Evolutionary conservation across 2,113 vertebrate species (phyloP), one percentile per base, ranked within the genome.

Genomic region (Muscicapa adusta): DNA sequence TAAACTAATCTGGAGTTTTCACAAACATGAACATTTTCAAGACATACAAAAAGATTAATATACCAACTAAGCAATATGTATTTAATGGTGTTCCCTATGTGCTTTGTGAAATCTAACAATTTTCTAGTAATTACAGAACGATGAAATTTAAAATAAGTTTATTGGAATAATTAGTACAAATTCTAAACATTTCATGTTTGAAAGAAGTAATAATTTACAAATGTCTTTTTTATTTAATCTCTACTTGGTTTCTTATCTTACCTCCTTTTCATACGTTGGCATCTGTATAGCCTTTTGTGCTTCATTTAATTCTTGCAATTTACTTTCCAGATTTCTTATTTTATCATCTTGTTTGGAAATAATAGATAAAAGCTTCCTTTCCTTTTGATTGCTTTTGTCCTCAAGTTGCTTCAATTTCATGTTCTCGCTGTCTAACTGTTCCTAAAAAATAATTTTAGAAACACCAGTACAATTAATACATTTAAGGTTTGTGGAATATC

Each of bases 281-380:
- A 68, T 73, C 23, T 88, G 74, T 45, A 45, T 70, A 67, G 58
- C 83, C 80, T 91, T 85, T 77, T 95, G 91, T 70, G 90, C 92
- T 95, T 96, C 89, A 57, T 72, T 96, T 51, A 92, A 70, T 89
- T 96, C 91, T 96, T 97, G 97, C 60, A 97, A 77, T 89, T 83
- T 94, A 62, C 77, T 97, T 97, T 94, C 97, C 91, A 98, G 86
- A 54, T 90, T 62, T 78, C 84, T 94, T 89, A 98, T 94, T 97
- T 97, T 77, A 86, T 97, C 93, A 48, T 97, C 97, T 97, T 97
- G 96, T 82, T 80, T 81, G 68, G 88, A 86, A 96, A 97, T 88
- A 91, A 94, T 65, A 86, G 93, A 97, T 65, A 97, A 45, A 68
- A 97, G 73, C 53, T 97, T 96, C 58, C 84, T 97, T 96, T 97